phyloP scores from a whole-genome alignment of 1,140 invertebrate species.

The Lanistes nyassanus region DNA sequence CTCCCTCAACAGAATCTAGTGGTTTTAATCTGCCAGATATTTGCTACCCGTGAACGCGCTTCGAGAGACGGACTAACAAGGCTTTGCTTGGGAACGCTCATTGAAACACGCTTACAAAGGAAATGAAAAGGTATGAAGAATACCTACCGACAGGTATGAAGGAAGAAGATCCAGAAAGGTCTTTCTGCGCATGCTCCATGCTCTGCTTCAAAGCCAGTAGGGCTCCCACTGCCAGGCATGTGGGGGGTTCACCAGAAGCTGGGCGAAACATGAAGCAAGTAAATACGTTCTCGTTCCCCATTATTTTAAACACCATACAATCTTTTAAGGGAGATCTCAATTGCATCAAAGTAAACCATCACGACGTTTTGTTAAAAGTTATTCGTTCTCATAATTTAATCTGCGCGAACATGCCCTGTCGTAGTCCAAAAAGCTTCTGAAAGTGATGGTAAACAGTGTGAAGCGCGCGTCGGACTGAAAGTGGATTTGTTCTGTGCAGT shows the following conservation, averaged over 20 bases:
- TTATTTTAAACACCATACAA: too few relatives aligned
- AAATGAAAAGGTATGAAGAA: not conserved
- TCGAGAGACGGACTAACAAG: not conserved
- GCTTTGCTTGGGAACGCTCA: not conserved
- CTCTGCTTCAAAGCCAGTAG: slow-evolving; percentile 58
- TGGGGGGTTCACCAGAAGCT: slow-evolving; percentile 66
- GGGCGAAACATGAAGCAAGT: not conserved
- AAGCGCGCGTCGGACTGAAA: too few relatives aligned
- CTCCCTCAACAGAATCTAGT: too few relatives aligned
- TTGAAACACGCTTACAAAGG: not conserved
- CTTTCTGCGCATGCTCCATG: slow-evolving; percentile 49
- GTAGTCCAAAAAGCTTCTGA: too few relatives aligned
- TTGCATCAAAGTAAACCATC: too few relatives aligned
- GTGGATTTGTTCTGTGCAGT: too few relatives aligned
- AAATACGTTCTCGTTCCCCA: too few relatives aligned
- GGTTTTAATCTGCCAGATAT: not conserved
- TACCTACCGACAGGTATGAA: slow-evolving; percentile 49
- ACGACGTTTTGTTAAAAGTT: too few relatives aligned
- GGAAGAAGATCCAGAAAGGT: slow-evolving; percentile 39
- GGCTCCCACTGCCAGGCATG: slow-evolving; percentile 56
- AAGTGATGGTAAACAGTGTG: too few relatives aligned
- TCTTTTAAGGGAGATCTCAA: too few relatives aligned
- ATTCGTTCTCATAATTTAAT: too few relatives aligned
- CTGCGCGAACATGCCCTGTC: too few relatives aligned
- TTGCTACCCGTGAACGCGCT: not conserved